These are phyloP conservation scores for Myrmecobius fasciatus DNA, from an alignment of 2,113 vertebrate genomes.

Conservation along the genomic window DNA sequence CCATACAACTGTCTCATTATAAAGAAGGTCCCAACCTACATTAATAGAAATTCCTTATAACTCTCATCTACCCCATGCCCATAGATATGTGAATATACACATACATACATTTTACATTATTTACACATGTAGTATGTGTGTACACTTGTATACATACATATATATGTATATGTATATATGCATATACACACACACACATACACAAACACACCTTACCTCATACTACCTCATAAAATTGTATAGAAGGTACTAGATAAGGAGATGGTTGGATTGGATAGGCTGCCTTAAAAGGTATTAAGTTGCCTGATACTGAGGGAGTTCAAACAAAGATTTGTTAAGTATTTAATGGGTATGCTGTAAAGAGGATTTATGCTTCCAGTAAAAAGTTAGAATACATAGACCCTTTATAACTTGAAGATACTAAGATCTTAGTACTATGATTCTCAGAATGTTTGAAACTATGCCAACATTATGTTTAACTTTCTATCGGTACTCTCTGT, in stretches of 20 bases:
- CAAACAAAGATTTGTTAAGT: not conserved
- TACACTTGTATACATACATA: too few relatives aligned
- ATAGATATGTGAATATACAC: not conserved
- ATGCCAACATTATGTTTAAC: not conserved
- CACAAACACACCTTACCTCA: not conserved
- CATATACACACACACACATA: too few relatives aligned
- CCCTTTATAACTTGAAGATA: not conserved
- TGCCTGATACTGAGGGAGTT: not conserved
- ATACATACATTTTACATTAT: too few relatives aligned
- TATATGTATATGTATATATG: too few relatives aligned
- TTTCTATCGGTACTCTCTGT: not conserved
- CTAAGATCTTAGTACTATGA: not conserved
- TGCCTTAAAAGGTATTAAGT: not conserved
- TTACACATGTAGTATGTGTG: too few relatives aligned
- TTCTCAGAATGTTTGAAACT: not conserved
- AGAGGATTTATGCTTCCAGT: not conserved
- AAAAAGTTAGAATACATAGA: not conserved
- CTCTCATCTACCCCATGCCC: not conserved
- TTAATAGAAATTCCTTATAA: not conserved
- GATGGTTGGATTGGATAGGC: not conserved
- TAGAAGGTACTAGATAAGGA: not conserved
- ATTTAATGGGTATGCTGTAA: not conserved
- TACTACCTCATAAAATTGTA: not conserved
- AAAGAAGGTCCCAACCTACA: not conserved
- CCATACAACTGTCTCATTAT: not conserved